Evolutionary conservation across 2,113 vertebrate species (phyloP).

Genomic region (Callipepla californica): DNA sequence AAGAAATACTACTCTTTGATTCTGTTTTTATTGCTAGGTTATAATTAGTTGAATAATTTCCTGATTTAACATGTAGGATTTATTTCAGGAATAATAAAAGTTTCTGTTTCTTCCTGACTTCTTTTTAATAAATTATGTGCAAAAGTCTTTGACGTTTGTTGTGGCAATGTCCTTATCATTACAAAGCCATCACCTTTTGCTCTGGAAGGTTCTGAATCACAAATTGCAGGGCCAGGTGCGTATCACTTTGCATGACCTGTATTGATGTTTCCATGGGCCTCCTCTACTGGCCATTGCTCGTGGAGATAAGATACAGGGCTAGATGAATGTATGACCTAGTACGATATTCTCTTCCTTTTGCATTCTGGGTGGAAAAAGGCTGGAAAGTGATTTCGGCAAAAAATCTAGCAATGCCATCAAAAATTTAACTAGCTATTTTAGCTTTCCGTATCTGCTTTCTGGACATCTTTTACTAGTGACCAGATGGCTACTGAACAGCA

Average conservation of each 20-base stretch:
- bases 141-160: background rate
- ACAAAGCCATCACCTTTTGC: background rate
- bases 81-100: conserved; percentile 34
- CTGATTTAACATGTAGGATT: conserved; percentile 21
- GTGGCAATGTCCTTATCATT: background rate
- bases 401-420: background rate
- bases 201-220: conserved; percentile 8
- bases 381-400: background rate
- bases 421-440: conserved; percentile 2
- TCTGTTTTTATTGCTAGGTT: conserved; percentile 7
- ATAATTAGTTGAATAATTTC: conserved; percentile 42
- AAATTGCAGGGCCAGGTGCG: background rate
- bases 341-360: background rate
- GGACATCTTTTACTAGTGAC: background rate
- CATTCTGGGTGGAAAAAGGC: background rate
- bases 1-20: background rate
- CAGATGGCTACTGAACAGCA: background rate
- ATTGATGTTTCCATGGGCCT: background rate
- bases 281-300: background rate
- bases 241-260: background rate
- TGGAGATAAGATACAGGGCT: background rate
- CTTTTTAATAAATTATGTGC: background rate
- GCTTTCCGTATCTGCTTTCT: background rate
- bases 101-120: conserved; percentile 1
- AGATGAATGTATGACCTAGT: background rate